phyloP scores from a whole-genome alignment of 2,113 vertebrate genomes.

The Riparia riparia region DNA sequence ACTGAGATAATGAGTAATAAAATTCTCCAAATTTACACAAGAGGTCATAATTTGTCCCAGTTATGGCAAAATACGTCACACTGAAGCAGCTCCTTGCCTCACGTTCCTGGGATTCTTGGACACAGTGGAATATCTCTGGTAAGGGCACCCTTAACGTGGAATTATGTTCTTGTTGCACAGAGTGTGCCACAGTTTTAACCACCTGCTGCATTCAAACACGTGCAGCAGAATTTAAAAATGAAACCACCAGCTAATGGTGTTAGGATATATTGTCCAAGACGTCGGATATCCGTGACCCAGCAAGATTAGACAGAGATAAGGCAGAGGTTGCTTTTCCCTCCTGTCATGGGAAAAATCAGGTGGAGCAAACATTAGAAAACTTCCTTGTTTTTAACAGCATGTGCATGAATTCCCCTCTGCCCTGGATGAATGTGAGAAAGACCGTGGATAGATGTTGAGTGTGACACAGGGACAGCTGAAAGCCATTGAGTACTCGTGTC shows the following conservation, averaged over 20 bases:
- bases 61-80: background rate
- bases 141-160: too few species aligned
- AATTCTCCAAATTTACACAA: background rate
- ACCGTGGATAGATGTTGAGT: background rate
- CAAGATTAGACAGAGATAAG: background rate
- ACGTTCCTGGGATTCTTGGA: background rate
- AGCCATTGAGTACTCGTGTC: background rate
- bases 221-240: background rate
- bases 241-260: background rate
- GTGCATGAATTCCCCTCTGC: background rate
- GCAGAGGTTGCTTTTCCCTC: background rate
- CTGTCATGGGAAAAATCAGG: background rate
- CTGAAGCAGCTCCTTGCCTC: background rate
- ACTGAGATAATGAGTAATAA: background rate
- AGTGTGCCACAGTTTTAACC: background rate
- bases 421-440: background rate
- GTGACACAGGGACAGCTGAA: background rate
- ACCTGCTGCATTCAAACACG: background rate
- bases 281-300: background rate
- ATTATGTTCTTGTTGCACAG: background rate
- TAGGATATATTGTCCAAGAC: background rate
- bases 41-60: background rate
- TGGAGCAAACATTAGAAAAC: background rate
- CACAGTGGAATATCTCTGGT: too few species aligned
- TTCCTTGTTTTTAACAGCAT: background rate